These are phyloP conservation scores for Bombus pyrosoma DNA, from an alignment of 1,140 invertebrate genomes.

Conservation along the genomic window DNA sequence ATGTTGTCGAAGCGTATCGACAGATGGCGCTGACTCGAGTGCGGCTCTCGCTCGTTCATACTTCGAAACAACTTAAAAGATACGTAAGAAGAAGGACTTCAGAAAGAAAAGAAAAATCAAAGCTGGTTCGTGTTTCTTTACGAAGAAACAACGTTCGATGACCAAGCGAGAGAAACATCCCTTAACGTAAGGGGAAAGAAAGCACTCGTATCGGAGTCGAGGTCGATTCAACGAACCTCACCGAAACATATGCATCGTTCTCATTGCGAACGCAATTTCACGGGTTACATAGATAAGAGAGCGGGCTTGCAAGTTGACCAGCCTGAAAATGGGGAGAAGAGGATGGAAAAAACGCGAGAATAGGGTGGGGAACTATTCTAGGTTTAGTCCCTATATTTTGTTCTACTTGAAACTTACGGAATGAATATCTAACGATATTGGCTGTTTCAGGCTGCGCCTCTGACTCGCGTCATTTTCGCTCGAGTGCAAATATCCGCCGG, in stretches of 20 bases:
- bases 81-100: background rate
- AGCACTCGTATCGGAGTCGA: background rate
- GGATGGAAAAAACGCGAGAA: slow-evolving; percentile 7
- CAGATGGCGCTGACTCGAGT: slow-evolving; percentile 35
- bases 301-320: background rate
- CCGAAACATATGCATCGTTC: background rate
- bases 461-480: slow-evolving; percentile 69
- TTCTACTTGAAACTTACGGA: slow-evolving; percentile 81
- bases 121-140: background rate
- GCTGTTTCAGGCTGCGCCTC: slow-evolving; percentile 60
- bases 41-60: background rate
- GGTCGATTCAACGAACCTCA: background rate
- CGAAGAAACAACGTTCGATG: background rate
- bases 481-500: slow-evolving; percentile 71
- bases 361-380: slow-evolving; percentile 57
- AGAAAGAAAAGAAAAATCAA: background rate
- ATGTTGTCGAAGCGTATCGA: slow-evolving; percentile 15
- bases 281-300: slow-evolving; percentile 37
- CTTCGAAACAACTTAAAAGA: background rate
- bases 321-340: background rate
- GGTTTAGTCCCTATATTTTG: slow-evolving; percentile 77
- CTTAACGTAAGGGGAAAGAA: background rate
- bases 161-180: background rate
- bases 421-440: slow-evolving; percentile 82
- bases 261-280: slow-evolving; percentile 41